Evolutionary conservation across 2,888 invertebrate genomes (phyloP), one percentile per base, ranked within the genome.

Genomic region (Callimorpha dominula): DNA sequence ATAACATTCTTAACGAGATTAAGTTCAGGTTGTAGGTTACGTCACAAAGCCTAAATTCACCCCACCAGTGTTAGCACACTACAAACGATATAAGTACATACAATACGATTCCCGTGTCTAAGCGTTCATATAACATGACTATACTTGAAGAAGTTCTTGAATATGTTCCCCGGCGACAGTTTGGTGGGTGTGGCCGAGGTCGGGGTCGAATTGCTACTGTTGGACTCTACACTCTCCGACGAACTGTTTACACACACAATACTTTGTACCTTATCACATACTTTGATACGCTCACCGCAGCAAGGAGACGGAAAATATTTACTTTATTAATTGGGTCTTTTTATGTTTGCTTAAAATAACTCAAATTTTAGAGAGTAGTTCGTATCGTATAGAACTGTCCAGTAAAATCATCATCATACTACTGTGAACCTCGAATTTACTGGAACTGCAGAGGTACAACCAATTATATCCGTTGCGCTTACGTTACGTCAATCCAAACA

Each of bases 91-190:
- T 46, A 52, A 57, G 12, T 60, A 60, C 60, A 60, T 20, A 75
- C 71, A 63, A 63, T 74, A 73, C 68, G 81, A 77, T 80, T 82
- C 74, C n/a, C 72, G 73, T 87, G 86, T 88, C 83, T 88, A 94
- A 96, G 86, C 85, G 86, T 87, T 75, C 78, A 80, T 83, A 73
- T 82, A 83, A 85, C 86, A 87, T 85, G 85, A 81, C 85, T 96
- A 97, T 98, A 99, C 99, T 99, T 99, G 97, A 99, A 98, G 96
- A 98, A 98, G 96, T 98, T 98, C 97, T 98, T 98, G 97, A 99
- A 98, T 96, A 98, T 98, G 96, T 97, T 97, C 92, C 97, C 97
- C 75, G 98, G 97, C 88, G 98, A 98, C 91, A 98, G 97, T 96
- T 98, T 98, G 92, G 97, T 97, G 68, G 97, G 97, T 87, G 97